Evolutionary conservation across 92 coral and sea anemone genomes (phyloP), one percentile per base, ranked within the genome.

Genomic region (Umimayanthus chanpuru): DNA sequence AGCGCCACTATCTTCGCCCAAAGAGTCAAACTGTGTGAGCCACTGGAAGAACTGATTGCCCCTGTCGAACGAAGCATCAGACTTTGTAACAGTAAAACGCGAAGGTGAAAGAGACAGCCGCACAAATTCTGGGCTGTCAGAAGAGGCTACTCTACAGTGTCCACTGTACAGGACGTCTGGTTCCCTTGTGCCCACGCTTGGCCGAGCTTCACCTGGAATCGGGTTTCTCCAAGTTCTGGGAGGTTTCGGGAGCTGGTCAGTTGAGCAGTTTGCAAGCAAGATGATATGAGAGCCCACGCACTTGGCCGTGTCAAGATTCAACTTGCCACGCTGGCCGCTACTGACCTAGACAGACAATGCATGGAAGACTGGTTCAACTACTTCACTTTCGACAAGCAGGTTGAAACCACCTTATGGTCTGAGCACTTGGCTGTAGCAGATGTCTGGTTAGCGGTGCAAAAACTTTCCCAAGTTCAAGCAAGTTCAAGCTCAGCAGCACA

Each of bases 301-400:
- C 87, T 82, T 15, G 87, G 10, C 11, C 0, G 87, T 6, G 29
- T 65, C 87, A 82, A 82, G n/a, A 6, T 82, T 16, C 29, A 40
- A 10, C 50, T 82, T 40, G 87, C 87, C 16, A 5, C 23, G 56
- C 26, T 82, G 87, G 87, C 77, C 0, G 56, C 77, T 2, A 75
- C 65, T 12, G 76, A 32, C 12, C 73, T 36, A 39, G 12, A 9
- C 30, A 40, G 87, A 9, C 87, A 82, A 41, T 30, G 29, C 9
- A 3, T 82, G 77, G 87, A 82, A 82, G 87, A 82, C 77, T 82
- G 87, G 87, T 82, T 82, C 30, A 26, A 12, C 15, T 82, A 82
- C 53, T 82, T 6, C 76, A 65, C 44, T 38, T 82, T 4, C 56
- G 56, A 20, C 0, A 23, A 64, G 10, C 56, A 32, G 26, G 87